Percentiles rank a stretch among this genome's conserved stretches.
Conservation (phyloP, 2,797 vertebrate species). For the Dipus sagitta region DNA sequence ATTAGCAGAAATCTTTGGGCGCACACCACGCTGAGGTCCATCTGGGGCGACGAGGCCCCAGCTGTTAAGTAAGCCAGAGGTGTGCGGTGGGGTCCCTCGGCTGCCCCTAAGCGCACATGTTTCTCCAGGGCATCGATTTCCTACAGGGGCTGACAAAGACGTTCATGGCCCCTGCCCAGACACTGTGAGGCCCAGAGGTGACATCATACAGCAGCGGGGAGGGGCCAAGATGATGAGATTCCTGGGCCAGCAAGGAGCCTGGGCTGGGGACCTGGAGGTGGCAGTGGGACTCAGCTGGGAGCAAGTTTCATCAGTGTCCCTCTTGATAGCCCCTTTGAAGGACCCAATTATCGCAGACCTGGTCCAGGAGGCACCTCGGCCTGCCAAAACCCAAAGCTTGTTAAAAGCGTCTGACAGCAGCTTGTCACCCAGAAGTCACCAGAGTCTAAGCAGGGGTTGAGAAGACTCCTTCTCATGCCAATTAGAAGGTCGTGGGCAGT, state of each 20-base stretch:
- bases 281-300: fast-evolving
- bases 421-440: not conserved
- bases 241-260: fast-evolving
- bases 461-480: not conserved
- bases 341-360: constrained; percentile 16
- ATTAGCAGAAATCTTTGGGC: constrained; percentile 3
- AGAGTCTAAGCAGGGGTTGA: not conserved
- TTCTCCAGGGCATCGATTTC: not conserved
- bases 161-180: fast-evolving
- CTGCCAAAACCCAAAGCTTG: not conserved
- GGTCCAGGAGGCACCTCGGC: not conserved
- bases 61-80: not conserved
- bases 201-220: fast-evolving
- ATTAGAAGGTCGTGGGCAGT: not conserved
- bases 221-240: not conserved
- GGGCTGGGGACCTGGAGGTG: not conserved
- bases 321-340: not conserved
- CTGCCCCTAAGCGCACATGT: no score
- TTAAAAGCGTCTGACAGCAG: not conserved
- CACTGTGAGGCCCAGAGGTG: not conserved
- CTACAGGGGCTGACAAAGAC: not conserved
- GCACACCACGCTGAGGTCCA: fast-evolving
- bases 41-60: not conserved
- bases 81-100: fast-evolving
- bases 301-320: fast-evolving